These are phyloP conservation scores for Xestia c-nigrum DNA, from an alignment of 2,888 invertebrate genomes.

Conservation along the genomic window DNA sequence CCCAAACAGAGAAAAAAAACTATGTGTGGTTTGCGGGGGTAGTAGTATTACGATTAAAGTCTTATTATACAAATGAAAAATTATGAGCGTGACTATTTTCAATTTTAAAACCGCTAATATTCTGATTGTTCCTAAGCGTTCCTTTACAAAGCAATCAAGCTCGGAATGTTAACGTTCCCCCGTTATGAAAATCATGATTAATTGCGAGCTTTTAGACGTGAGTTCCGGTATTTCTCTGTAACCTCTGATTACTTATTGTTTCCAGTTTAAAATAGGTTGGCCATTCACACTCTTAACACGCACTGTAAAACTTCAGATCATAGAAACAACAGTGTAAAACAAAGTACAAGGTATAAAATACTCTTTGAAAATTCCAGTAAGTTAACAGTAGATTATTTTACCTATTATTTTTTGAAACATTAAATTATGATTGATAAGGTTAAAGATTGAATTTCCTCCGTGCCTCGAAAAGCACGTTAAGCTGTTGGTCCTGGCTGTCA, in stretches of 20 bases:
- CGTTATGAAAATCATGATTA: conserved; percentile 8
- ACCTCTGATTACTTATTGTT: neutral
- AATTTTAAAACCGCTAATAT: neutral
- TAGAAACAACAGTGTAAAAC: too few species aligned
- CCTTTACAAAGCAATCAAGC: neutral
- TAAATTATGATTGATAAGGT: too few species aligned
- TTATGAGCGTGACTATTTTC: neutral
- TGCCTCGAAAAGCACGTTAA: too few species aligned
- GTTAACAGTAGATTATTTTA: neutral
- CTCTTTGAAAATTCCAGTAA: neutral
- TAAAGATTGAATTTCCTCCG: too few species aligned
- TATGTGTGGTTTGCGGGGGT: too few species aligned
- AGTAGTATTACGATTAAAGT: too few species aligned
- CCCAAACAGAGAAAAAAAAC: too few species aligned
- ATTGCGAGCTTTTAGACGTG: conserved; percentile 3
- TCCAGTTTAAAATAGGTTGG: neutral
- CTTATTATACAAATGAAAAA: neutral
- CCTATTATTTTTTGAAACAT: too few species aligned
- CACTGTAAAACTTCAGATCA: too few species aligned
- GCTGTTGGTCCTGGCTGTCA: too few species aligned
- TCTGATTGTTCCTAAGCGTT: neutral
- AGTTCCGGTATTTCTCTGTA: neutral
- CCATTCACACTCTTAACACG: neutral
- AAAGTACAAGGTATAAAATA: neutral
- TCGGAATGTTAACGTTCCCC: neutral